Evolutionary conservation across 2,797 vertebrate species (phyloP), one percentile per base, ranked within the genome.

Genomic region (Tarsius wallacei): DNA sequence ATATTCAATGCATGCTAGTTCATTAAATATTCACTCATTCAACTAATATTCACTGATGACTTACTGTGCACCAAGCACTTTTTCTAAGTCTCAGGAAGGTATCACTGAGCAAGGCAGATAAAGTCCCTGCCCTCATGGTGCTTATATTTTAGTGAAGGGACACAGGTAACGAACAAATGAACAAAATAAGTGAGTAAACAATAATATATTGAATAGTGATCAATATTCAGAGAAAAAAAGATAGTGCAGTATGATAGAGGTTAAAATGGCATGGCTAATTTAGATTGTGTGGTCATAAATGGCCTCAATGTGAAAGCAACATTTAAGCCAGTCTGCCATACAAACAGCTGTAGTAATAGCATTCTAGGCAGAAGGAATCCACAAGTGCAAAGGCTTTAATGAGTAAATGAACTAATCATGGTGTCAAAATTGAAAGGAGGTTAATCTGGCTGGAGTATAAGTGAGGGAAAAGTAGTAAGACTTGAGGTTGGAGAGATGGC

Each of bases 351-450:
- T 8, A 90, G 7, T 81, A 81, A 88, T 19, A 87, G 24, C 57
- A 90, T 96, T 70, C 33, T 19, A 70, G 14, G 42, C 21, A 42
- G 36, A 92, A 31, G n/a, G 33, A 90, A 81, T 5, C 19, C 19
- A 74, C 6, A 47, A 82, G n/a, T 47, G 5, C 24, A 63, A 87
- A 94, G 31, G 0, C 47, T n/a, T 95, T 88, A 64, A 11, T 47
- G 16, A 68, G 16, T 10, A 88, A 74, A 70, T 70, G 26, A 86
- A 85, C 22, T 71, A 74, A 31, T 24, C 10, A 61, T 78, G n/a
- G 14, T 57, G 70, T 95, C 83, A 73, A 89, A 96, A 93, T 1
- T 36, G 4, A 93, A 96, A 86, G 53, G 88, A 71, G 8, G 17
- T 61, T 71, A 78, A 31, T 74, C 15, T 59, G 33, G 19, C 63